Conservation (phyloP, 1,140 invertebrate genomes). For the Harpegnathos saltator region DNA sequence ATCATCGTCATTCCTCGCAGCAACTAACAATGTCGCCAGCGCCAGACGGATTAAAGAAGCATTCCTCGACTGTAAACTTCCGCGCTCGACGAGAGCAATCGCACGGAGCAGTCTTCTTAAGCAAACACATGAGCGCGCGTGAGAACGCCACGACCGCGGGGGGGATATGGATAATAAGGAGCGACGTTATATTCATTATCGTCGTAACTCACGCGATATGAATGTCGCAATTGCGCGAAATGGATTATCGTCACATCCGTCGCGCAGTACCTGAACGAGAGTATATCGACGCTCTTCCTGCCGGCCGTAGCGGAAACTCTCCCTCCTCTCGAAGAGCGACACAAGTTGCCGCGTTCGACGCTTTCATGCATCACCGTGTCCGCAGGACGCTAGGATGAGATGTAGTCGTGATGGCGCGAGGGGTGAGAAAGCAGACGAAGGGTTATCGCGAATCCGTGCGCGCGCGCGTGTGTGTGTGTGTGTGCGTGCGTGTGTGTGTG, state of each 20-base stretch:
- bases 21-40: conserved; percentile 68
- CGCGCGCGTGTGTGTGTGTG: neutral
- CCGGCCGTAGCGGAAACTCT: conserved; percentile 24
- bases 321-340: conserved; percentile 59
- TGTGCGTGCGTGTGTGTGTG: neutral
- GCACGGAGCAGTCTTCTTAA: no score
- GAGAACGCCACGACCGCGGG: neutral
- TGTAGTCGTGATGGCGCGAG: conserved; percentile 56
- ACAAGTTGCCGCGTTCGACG: conserved; percentile 72
- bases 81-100: no score
- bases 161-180: neutral
- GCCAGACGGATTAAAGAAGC: conserved; percentile 58
- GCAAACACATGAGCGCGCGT: no score
- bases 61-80: neutral
- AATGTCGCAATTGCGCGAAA: neutral
- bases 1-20: conserved; percentile 61
- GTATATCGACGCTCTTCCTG: conserved; percentile 26
- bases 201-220: neutral
- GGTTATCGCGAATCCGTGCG: conserved; percentile 54
- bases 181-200: conserved; percentile 15
- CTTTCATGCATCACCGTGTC: conserved; percentile 72
- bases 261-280: neutral
- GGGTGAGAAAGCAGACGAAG: conserved; percentile 62
- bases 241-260: neutral
- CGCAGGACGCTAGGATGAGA: conserved; percentile 63